These are phyloP conservation scores for Diachasma alloeum DNA, from an alignment of 1,140 invertebrate genomes.

Conservation along the genomic window DNA sequence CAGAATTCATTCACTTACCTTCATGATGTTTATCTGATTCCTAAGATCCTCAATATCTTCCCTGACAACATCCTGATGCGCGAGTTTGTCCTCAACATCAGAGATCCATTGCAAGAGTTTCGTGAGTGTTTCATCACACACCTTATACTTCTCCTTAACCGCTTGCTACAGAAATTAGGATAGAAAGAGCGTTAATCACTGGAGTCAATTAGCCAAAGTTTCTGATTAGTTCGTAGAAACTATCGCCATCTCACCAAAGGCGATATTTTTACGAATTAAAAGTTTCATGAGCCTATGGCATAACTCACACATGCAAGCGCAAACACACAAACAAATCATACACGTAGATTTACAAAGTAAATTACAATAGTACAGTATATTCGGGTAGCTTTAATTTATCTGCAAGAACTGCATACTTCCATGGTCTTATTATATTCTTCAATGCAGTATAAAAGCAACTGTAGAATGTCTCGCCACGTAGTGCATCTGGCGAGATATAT, in stretches of 20 bases:
- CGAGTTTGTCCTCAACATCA: conserved; percentile 86
- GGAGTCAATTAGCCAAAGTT: not conserved
- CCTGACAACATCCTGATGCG: conserved; percentile 86
- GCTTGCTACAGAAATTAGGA: conserved; percentile 77
- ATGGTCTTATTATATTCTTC: conserved; percentile 40
- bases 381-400: conserved; percentile 56
- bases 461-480: conserved; percentile 37
- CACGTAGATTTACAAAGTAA: conserved; percentile 26
- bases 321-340: conserved; percentile 54
- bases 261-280: conserved; percentile 32
- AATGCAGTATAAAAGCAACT: conserved; percentile 51
- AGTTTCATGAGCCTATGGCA: conserved; percentile 51
- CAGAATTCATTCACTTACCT: conserved; percentile 65
- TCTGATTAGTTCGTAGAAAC: conserved; percentile 27
- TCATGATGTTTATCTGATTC: conserved; percentile 89
- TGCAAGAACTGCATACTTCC: conserved; percentile 53
- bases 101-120: conserved; percentile 89
- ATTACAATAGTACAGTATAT: conserved; percentile 46
- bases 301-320: conserved; percentile 64
- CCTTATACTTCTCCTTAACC: conserved; percentile 91
- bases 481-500: conserved; percentile 11
- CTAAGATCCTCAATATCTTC: conserved; percentile 88
- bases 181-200: conserved; percentile 29
- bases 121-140: conserved; percentile 84
- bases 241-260: conserved; percentile 55